Percentiles rank a stretch among this genome's conserved stretches.
phyloP scores from a whole-genome alignment of 64 coral and sea anemone species.

The Anthopleura sola region DNA sequence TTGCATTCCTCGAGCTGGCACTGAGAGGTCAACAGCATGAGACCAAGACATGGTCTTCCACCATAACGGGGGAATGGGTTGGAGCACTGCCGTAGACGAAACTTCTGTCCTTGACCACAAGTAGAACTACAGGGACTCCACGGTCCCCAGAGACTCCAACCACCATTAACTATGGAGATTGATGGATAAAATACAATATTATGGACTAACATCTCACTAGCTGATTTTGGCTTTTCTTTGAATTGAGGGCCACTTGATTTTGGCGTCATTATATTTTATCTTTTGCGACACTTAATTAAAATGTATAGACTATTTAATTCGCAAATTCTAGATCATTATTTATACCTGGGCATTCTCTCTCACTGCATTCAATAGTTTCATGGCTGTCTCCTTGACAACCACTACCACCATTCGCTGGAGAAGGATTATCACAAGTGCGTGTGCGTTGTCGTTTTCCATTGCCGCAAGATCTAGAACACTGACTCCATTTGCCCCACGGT shows the following conservation, averaged over 20 bases:
- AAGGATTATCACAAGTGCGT: conserved; percentile 65
- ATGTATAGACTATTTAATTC: too few relatives aligned
- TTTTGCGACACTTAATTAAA: too few relatives aligned
- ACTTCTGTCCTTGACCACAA: conserved; percentile 63
- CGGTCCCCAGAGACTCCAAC: conserved; percentile 73
- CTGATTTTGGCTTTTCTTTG: too few relatives aligned
- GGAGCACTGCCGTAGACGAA: conserved; percentile 59
- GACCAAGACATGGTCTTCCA: conserved; percentile 46
- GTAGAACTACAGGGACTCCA: conserved; percentile 62
- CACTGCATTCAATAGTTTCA: background rate
- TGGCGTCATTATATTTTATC: too few relatives aligned
- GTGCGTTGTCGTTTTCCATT: conserved; percentile 63
- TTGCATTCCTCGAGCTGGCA: background rate
- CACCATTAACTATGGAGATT: conserved; percentile 47
- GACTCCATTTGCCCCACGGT: conserved; percentile 70
- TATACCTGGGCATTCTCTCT: background rate
- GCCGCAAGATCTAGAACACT: conserved; percentile 79
- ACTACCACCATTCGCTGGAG: conserved; percentile 50
- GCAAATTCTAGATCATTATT: too few relatives aligned
- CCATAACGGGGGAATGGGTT: conserved; percentile 66
- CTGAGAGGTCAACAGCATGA: background rate
- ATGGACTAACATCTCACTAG: too few relatives aligned
- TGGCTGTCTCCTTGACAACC: conserved; percentile 34
- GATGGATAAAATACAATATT: background rate
- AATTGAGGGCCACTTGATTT: too few relatives aligned